Base-by-base conservation (phyloP, 2,888 invertebrate species). In the Drosophila merina region DNA sequence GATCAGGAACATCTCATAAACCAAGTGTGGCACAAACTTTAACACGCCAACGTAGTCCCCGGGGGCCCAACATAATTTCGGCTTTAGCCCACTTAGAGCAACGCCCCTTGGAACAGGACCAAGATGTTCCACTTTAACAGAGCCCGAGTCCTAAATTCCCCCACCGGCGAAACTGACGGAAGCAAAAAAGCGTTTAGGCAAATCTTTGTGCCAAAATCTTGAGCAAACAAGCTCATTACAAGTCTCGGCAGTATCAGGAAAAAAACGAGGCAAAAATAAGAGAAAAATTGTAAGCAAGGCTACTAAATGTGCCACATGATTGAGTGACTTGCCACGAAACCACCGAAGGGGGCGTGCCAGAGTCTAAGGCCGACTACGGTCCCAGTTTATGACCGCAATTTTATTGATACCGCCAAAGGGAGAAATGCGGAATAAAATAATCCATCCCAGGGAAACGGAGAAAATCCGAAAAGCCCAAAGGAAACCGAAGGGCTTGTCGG, bases 381-480 rank as follows among this genome's bases (percentile, higher is more conserved):
- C 68, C 54, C 51, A 62, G 63, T 84, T 88, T 84, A 84, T 86
- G 80, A 72, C 57, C 88, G 75, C 84, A 66, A 86, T 84, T 88
- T 84, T 84, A 84, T 84, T 84, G 88, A 88, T 88, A 84, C 75
- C 73, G 86, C 88, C 88, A 68, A 71, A 62, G 84, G 86, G 75
- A 86, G 75, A 50, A 75, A 79, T 87, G 72, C 63, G 14, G 77
- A 77, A 71, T 44, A 60, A 70, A 64, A 69, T 48, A 48, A 49
- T 42, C 30, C 58, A 44, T 20, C 36, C 62, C 56, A 40, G 1
- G 20, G 20, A 20, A 48, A 51, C 47, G 30, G 58, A 26, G 47
- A 14, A 64, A 66, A 47, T 38, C 67, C 49, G 26, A 50, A 30
- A 72, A 75, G 69, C 60, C 69, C 54, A 63, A 36, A 38, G 49